These are phyloP conservation scores for Poecilia velifera DNA, from an alignment of 2,797 vertebrate genomes.

Conservation along the genomic window DNA sequence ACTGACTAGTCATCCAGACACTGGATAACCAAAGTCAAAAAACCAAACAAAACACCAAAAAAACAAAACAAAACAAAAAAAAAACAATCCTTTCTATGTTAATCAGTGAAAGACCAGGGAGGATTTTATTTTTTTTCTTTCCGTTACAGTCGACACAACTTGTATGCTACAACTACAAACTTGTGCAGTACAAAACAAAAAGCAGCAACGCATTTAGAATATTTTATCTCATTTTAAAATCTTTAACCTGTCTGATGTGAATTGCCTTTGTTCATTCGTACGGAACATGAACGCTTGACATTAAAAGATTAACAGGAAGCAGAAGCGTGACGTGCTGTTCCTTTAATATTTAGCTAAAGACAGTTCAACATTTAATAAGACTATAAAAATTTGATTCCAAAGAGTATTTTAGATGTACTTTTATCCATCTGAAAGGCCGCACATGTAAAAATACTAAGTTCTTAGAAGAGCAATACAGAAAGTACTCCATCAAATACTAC, in stretches of 20 bases:
- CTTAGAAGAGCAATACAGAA: neutral
- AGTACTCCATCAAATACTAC: neutral
- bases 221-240: neutral
- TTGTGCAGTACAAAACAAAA: neutral
- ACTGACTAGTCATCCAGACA: neutral
- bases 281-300: neutral
- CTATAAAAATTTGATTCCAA: neutral
- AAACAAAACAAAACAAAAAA: neutral
- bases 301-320: neutral
- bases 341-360: neutral
- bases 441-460: neutral
- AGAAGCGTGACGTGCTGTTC: neutral
- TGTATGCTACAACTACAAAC: neutral
- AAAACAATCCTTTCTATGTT: neutral
- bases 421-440: neutral
- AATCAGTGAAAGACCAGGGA: neutral
- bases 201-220: neutral
- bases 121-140: neutral
- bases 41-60: neutral
- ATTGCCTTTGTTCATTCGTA: neutral
- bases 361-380: neutral
- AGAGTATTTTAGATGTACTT: neutral
- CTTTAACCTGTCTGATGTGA: neutral
- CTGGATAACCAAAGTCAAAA: neutral
- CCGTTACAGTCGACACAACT: neutral